Conservation (phyloP, 2,888 invertebrate species). For the Parnassius glacialis region DNA sequence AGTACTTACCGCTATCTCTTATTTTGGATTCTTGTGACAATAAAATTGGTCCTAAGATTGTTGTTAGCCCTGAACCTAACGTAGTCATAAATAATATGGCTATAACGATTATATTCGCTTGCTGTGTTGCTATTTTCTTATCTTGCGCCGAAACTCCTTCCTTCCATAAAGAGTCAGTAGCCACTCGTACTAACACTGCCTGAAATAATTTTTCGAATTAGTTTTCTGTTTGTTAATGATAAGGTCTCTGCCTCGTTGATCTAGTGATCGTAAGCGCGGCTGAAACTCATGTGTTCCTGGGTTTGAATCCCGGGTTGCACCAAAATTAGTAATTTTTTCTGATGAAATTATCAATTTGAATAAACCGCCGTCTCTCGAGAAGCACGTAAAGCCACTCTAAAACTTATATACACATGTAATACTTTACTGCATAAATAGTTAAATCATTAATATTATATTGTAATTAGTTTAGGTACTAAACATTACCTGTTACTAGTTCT, state of each 20-base stretch:
- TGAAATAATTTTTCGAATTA: conserved; percentile 45
- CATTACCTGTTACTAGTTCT: no score
- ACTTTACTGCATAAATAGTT: no score
- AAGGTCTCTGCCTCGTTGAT: not conserved
- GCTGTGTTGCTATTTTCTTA: conserved; percentile 58
- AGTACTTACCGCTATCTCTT: conserved; percentile 59
- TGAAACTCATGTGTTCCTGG: no score
- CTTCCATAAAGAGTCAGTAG: conserved; percentile 64
- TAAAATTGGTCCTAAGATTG: conserved; percentile 64
- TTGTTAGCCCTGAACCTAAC: conserved; percentile 65
- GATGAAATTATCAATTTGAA: no score
- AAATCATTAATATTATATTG: no score
- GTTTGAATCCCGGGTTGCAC: no score
- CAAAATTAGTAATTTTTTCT: no score
- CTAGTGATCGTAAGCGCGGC: no score
- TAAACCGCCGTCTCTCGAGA: no score
- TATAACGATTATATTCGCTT: conserved; percentile 73
- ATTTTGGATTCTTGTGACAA: conserved; percentile 63
- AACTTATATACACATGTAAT: no score
- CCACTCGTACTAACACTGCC: conserved; percentile 72
- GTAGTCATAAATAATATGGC: conserved; percentile 67
- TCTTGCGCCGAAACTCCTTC: conserved; percentile 55
- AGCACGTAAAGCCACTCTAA: no score
- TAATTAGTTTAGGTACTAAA: no score
- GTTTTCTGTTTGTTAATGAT: conserved; percentile 23